Base-by-base conservation (phyloP, 1,140 invertebrate species). In the Popillia japonica region DNA sequence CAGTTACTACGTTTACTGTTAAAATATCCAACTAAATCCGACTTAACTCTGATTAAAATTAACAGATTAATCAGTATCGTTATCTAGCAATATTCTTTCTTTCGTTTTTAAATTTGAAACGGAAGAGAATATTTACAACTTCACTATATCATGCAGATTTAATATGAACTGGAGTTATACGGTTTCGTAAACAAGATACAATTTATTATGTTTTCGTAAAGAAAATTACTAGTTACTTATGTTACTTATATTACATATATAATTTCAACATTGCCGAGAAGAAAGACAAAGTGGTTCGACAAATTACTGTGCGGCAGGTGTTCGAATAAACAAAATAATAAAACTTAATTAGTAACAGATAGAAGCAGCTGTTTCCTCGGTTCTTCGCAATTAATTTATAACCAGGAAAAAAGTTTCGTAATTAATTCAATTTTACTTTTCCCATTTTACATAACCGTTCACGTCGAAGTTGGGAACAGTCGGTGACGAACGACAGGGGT, bases 331-430 rank as follows among this genome's bases (percentile, higher is more conserved):
- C 72, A 74, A 74, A 41, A 74, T 44, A 74, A 74, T 74, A 42
- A 74, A 74, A 74, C 72, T 74, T 74, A 74, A 74, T 74, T 74
- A 74, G 72, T 74, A 74, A 41, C 72, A 44, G 72, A 74, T 74
- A 74, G 72, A 41, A 44, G 72, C 72, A 74, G 72, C 72, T 74
- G 72, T 74, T 74, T 20, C 41, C 72, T 74, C n/a, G 41, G 40
- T 74, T 41, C 72, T 40, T 44, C 72, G 72, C 72, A 74, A 74
- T 74, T 74, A 74, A 74, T 74, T 34, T 74, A 74, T 44, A 44
- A 17, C 41, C 34, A 74, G 41, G 72, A 74, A 74, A 74, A 44
- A 74, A 74, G 72, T 68, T 68, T 68, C 61, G 61, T 68, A 68
- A 68, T 68, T 68, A 68, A 68, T 68, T 68, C 61, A 68, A 68